These are phyloP conservation scores for Labeo rohita DNA, from an alignment of 2,113 vertebrate genomes.

Conservation along the genomic window DNA sequence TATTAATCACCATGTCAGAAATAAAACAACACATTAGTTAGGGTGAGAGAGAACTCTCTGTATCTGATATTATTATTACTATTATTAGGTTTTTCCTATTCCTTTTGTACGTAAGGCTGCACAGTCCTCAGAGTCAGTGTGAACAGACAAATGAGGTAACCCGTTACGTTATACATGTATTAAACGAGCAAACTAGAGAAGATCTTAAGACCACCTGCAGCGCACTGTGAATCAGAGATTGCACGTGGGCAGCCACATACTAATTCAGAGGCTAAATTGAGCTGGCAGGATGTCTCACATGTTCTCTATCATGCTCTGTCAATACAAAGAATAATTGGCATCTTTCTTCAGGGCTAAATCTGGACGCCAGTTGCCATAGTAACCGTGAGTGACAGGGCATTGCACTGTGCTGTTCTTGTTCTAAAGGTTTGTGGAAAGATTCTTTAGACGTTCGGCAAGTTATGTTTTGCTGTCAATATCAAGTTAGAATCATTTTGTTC, in stretches of 20 bases:
- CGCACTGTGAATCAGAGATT: slow-evolving; percentile 44
- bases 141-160: slow-evolving; percentile 18
- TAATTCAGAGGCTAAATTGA: slow-evolving; percentile 49
- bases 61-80: background rate
- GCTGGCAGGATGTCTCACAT: slow-evolving; percentile 45
- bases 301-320: slow-evolving; percentile 48
- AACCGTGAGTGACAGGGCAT: slow-evolving; percentile 61
- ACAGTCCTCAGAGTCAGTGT: background rate
- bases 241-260: slow-evolving; percentile 43
- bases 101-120: background rate
- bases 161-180: slow-evolving; percentile 11
- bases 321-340: slow-evolving; percentile 54
- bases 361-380: slow-evolving; percentile 59
- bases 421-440: slow-evolving; percentile 32
- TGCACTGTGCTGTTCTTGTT: slow-evolving; percentile 48
- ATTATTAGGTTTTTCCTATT: background rate
- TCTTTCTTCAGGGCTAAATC: slow-evolving; percentile 56
- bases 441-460: slow-evolving; percentile 29
- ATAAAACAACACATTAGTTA: background rate
- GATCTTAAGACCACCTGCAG: slow-evolving; percentile 41
- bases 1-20: background rate
- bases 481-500: slow-evolving; percentile 33
- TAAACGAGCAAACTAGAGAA: slow-evolving; percentile 25
- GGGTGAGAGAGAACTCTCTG: background rate
- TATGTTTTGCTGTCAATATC: slow-evolving; percentile 31